Evolutionary conservation across 2,113 vertebrate genomes (phyloP), one percentile per base, ranked within the genome.

Genomic region (Ploceus nigricollis): DNA sequence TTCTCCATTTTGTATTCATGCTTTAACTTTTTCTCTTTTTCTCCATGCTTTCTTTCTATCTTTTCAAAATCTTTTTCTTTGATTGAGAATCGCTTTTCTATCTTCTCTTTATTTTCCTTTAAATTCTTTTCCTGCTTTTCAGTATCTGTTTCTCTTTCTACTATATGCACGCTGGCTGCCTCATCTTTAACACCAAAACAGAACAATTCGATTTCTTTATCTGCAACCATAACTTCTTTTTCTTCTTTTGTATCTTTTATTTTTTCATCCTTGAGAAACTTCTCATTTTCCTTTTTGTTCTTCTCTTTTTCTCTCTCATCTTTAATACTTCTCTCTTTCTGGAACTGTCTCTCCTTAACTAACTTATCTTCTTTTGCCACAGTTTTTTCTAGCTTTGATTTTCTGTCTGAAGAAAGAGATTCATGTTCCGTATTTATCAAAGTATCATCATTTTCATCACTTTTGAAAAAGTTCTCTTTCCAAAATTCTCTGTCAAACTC

Each of bases 391-490:
- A 97, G 58, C 72, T 98, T 98, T 11, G 97, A 95, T 87, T 98
- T 98, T 96, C 98, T 99, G 57, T 98, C 98, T 89, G 98, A 96
- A 9, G 96, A 96, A 89, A 98, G 82, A 65, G 97, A 94, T 76
- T 98, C 98, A 35, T 98, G 98, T 68, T 99, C 99, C 33, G 94
- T 94, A 96, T 97, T 99, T 94, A 98, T 96, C 87, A 97, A 92
- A 0, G 68, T 72, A 70, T 99, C 99, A 82, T 99, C 99, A 8
- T 98, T 98, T 96, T 99, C 99, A 97, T 99, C 99, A 93, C 98
- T 99, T 98, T 99, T 99, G 98, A 99, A 99, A 96, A 99, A 99
- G 92, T 99, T 99, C 64, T 99, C 99, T 97, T 99, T 99, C 99
- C 99, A 99, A 97, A 99, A 99, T 97, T 99, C 99, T 97, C 99